Evolutionary conservation across 2,888 invertebrate genomes (phyloP).

Genomic region (Eucera pruinosa): DNA sequence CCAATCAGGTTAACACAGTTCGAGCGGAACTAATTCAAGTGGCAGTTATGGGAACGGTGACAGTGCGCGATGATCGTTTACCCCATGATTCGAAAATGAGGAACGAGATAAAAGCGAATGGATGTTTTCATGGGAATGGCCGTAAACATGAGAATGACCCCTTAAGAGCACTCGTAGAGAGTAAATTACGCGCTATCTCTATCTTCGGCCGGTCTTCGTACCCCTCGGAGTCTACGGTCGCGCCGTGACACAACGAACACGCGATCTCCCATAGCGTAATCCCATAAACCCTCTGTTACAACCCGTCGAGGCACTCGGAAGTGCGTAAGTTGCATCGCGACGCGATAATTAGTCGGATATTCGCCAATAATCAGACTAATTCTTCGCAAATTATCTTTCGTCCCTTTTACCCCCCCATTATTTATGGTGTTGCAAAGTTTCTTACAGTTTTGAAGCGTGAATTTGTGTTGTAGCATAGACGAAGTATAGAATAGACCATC

Average conservation of each 20-base stretch:
- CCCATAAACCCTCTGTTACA: slow-evolving; percentile 21
- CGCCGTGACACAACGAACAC: slow-evolving; percentile 70
- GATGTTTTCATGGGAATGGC: slow-evolving; percentile 5
- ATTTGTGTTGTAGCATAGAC: too few species aligned
- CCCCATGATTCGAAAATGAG: too few species aligned
- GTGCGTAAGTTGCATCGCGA: slow-evolving; percentile 49
- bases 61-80: too few species aligned
- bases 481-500: too few species aligned
- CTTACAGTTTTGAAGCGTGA: too few species aligned
- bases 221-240: slow-evolving; percentile 64
- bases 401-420: too few species aligned
- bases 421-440: too few species aligned
- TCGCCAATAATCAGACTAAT: slow-evolving; percentile 3
- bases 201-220: slow-evolving; percentile 68
- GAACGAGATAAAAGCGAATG: slow-evolving; percentile 7
- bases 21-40: too few species aligned
- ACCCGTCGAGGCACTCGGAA: slow-evolving; percentile 49
- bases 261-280: slow-evolving; percentile 58
- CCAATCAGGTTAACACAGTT: too few species aligned
- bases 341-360: slow-evolving; percentile 16
- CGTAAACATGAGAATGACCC: slow-evolving; percentile 41
- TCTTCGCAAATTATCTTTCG: too few species aligned
- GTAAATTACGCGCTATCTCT: slow-evolving; percentile 73
- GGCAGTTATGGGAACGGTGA: too few species aligned
- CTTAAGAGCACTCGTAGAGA: slow-evolving; percentile 61